A percentile compares a stretch with the other conserved stretches of the same genome.
Evolutionary conservation across 2,113 vertebrate genomes (phyloP).

Genomic region (Microcebus ravelobensis): DNA sequence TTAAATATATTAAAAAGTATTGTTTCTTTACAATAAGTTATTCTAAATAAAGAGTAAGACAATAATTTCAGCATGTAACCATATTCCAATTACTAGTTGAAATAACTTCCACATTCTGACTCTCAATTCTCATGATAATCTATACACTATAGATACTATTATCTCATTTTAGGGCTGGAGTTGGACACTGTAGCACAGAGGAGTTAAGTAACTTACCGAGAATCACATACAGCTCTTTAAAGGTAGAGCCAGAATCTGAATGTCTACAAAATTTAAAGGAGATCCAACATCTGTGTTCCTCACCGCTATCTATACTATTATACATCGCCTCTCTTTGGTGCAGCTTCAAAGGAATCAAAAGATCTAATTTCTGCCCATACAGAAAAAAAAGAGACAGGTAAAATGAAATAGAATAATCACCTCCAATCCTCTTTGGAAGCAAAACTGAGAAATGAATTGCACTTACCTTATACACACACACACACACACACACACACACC

Average conservation of each 20-base stretch:
- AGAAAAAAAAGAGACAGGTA: background rate
- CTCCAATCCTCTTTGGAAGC: slow-evolving; percentile 2
- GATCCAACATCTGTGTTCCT: background rate
- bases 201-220: background rate
- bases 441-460: slow-evolving; percentile 44
- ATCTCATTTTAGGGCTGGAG: background rate
- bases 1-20: background rate
- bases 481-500: background rate
- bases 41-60: background rate
- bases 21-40: background rate
- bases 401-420: slow-evolving; percentile 6
- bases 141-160: background rate
- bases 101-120: background rate
- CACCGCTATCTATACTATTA: background rate
- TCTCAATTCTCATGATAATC: background rate
- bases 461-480: background rate
- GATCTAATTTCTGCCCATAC: background rate
- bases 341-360: background rate
- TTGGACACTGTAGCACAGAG: background rate
- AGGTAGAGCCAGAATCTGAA: background rate
- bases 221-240: background rate
- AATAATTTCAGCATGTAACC: background rate
- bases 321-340: background rate
- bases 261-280: background rate
- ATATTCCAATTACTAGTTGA: background rate